Percentiles rank a stretch among this genome's conserved stretches.
Conservation (phyloP, 2,797 vertebrate genomes). For the Rhinella marina region DNA sequence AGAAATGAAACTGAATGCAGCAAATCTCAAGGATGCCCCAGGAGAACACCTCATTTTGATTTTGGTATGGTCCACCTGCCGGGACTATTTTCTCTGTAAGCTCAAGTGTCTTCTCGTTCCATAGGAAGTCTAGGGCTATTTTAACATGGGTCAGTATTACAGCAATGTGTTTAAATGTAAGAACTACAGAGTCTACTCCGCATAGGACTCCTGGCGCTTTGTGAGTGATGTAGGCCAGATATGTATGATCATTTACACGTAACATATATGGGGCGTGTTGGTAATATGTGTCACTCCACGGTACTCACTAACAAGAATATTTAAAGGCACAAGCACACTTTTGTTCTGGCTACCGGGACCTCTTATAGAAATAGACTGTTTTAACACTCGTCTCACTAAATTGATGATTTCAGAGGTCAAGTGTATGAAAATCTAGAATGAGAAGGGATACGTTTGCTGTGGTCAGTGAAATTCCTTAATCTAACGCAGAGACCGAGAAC, state of each 20-base stretch:
- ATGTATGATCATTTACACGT: conserved; percentile 14
- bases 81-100: not conserved
- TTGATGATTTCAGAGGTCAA: not conserved
- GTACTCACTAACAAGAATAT: conserved; percentile 38
- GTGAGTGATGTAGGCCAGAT: not conserved
- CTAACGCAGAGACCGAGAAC: not conserved
- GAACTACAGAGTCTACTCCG: conserved; percentile 3
- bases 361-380: conserved; percentile 30
- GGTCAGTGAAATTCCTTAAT: not conserved
- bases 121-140: not conserved
- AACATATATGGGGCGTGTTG: not conserved
- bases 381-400: not conserved
- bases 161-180: not conserved
- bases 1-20: not conserved
- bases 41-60: not conserved
- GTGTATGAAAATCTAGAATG: not conserved
- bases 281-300: conserved; percentile 26
- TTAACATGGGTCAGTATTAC: not conserved
- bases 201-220: conserved; percentile 16
- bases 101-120: not conserved
- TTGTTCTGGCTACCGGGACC: not conserved
- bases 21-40: not conserved
- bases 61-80: not conserved
- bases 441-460: not conserved
- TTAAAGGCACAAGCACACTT: conserved; percentile 60